Evolutionary conservation across 2,113 vertebrate genomes (phyloP).

Genomic region (Oryzias melastigma): DNA sequence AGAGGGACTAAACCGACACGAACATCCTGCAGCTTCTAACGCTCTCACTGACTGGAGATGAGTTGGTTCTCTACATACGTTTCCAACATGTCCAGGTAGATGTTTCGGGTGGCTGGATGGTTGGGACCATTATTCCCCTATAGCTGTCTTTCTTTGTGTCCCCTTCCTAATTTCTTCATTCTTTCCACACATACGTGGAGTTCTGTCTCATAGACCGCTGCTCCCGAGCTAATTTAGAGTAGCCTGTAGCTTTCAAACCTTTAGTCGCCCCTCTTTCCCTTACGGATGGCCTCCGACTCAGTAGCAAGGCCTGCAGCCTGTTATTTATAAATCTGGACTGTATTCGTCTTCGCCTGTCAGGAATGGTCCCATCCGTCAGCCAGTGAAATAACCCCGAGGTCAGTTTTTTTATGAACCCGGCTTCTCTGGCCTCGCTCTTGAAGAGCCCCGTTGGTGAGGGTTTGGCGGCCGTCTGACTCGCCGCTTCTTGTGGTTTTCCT

Average conservation of each 20-base stretch:
- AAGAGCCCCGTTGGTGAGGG: conserved; percentile 15
- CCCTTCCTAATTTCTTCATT: conserved; percentile 37
- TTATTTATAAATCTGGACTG: conserved; percentile 72
- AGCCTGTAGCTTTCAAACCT: conserved; percentile 31
- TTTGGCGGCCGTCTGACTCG: conserved; percentile 20
- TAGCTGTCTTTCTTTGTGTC: conserved; percentile 48
- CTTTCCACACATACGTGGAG: conserved; percentile 16
- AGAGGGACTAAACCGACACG: background rate
- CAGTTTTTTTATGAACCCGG: conserved; percentile 64
- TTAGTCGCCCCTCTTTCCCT: conserved; percentile 31
- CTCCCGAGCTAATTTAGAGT: conserved; percentile 29
- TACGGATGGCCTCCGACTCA: conserved; percentile 25
- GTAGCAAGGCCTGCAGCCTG: conserved; percentile 56
- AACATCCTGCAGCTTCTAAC: background rate
- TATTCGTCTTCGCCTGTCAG: conserved; percentile 74
- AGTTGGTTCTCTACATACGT: conserved; percentile 79
- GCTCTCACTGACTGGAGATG: conserved; percentile 21
- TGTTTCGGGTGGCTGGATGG: conserved; percentile 74
- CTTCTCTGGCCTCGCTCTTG: conserved; percentile 47
- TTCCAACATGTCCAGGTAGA: conserved; percentile 44
- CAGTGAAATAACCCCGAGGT: conserved; percentile 76
- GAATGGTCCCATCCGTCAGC: conserved; percentile 82
- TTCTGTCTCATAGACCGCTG: conserved; percentile 9
- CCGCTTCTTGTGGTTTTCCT: conserved; percentile 10
- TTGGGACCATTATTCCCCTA: conserved; percentile 74